These are phyloP conservation scores for Condylostylus longicornis DNA, from an alignment of 1,140 invertebrate genomes.

Conservation along the genomic window DNA sequence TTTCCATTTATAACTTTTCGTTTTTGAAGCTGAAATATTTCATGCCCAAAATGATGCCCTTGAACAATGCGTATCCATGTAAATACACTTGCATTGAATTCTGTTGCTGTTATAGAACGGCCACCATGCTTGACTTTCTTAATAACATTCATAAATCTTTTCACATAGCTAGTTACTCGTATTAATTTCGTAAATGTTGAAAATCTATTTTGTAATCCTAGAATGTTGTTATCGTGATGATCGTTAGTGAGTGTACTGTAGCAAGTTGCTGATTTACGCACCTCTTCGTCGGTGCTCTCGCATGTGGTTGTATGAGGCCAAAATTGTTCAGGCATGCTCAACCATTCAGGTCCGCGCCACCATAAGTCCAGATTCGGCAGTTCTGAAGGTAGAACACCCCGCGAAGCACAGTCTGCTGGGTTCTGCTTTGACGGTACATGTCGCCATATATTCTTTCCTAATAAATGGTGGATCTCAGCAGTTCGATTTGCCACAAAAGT, in stretches of 20 bases:
- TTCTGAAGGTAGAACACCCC: conserved; percentile 5
- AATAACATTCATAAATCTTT: background rate
- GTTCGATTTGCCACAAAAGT: conserved; percentile 13
- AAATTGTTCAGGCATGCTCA: no score
- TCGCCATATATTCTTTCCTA: conserved; percentile 3
- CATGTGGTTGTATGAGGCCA: no score
- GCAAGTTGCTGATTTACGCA: background rate
- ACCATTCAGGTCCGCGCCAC: conserved; percentile 1
- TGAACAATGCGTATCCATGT: background rate
- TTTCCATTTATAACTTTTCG: background rate
- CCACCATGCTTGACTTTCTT: background rate
- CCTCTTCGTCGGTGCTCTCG: background rate
- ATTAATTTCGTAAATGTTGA: background rate
- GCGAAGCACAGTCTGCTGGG: conserved; percentile 13
- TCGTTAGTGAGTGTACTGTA: background rate
- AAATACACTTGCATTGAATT: background rate
- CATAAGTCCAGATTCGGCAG: background rate
- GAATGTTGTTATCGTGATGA: background rate
- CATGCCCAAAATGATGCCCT: background rate
- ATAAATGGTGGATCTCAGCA: conserved; percentile 5
- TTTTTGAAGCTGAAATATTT: background rate
- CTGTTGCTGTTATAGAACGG: background rate
- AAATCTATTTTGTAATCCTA: background rate
- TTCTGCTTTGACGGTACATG: conserved; percentile 12
- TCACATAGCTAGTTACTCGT: background rate